Evolutionary conservation across 2,888 invertebrate genomes (phyloP).

Genomic region (Drosophila emarginata): DNA sequence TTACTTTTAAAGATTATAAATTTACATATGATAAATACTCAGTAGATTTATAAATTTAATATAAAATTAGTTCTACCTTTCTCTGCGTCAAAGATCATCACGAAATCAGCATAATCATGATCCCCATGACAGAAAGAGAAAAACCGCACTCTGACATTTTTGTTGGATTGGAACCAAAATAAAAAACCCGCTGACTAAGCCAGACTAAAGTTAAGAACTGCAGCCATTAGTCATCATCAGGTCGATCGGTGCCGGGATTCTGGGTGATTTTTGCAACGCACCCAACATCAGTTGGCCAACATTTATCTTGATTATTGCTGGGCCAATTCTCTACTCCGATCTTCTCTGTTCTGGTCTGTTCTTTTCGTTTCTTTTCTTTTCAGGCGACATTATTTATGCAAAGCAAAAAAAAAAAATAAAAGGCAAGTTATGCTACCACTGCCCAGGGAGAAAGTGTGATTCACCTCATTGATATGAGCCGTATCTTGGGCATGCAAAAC

Average conservation of each 20-base stretch:
- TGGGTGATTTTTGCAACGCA: conserved; percentile 66
- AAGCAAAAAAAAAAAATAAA: conserved; percentile 7
- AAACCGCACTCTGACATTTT: conserved; percentile 13
- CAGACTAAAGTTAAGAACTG: conserved; percentile 40
- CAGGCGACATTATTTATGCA: conserved; percentile 74
- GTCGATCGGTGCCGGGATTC: conserved; percentile 42
- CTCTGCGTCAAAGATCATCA: conserved; percentile 14
- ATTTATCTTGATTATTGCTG: conserved; percentile 75
- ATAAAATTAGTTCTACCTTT: conserved; percentile 20
- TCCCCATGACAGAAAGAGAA: conserved; percentile 16
- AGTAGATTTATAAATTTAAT: conserved; percentile 9
- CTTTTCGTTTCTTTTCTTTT: conserved; percentile 17
- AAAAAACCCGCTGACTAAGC: conserved; percentile 68
- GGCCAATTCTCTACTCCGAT: conserved; percentile 21
- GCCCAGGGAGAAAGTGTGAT: conserved; percentile 69
- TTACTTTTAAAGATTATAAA: background rate
- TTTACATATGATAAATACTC: conserved; percentile 2
- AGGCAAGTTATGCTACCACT: conserved; percentile 31
- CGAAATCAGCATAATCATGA: conserved; percentile 21
- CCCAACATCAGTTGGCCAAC: conserved; percentile 58
- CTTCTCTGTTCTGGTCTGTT: conserved; percentile 25
- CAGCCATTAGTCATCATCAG: conserved; percentile 71
- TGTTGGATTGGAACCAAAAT: conserved; percentile 6
- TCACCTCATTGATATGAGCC: conserved; percentile 57
- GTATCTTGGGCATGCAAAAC: conserved; percentile 38